Evolutionary conservation across 1,140 invertebrate genomes (phyloP), one percentile per base, ranked within the genome.

Genomic region (Papilio helenus): DNA sequence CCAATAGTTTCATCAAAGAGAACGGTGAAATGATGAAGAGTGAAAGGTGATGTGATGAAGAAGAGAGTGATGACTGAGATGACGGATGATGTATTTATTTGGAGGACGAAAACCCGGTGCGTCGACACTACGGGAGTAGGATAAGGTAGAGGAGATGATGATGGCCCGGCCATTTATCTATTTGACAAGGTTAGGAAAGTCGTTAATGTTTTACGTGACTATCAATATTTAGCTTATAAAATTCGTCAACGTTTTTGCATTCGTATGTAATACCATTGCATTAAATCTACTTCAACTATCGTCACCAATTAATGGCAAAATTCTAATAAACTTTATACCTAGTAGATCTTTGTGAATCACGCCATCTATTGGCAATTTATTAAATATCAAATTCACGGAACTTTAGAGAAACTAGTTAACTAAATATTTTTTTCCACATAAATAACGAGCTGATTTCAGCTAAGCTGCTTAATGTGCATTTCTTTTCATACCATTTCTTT

Each of bases 401-500:
- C n/a, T 23, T 61, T 2, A 23, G 10, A 61, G 12, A 18, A 61
- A 61, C 10, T 12, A 61, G 20, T 12, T 65, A 29, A 26, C 5
- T 20, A 26, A 65, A 55, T 20, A 34, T 16, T 34, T 2, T 23
- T 12, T 68, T 68, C 12, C 8, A 68, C 12, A 68, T 68, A 68
- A 34, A 68, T 68, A 68, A 68, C 2, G 26, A 68, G 61, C 61
- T 16, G 26, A 29, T 68, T 68, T 68, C 26, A 34, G 5, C 26
- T 34, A 18, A 68, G 14, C 26, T 61, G 58, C 61, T 29, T 68
- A 51, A 76, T 49, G 49, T 76, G 26, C 46, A 76, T 76, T 76
- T 76, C 46, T 29, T 55, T 76, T 55, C 23, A 51, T 49, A 55
- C 20, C 26, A 76, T 51, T 76, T 76, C 73, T 76, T 76, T 76